These are phyloP conservation scores for Nomada goodeniana DNA, from an alignment of 2,888 invertebrate genomes.

Conservation along the genomic window DNA sequence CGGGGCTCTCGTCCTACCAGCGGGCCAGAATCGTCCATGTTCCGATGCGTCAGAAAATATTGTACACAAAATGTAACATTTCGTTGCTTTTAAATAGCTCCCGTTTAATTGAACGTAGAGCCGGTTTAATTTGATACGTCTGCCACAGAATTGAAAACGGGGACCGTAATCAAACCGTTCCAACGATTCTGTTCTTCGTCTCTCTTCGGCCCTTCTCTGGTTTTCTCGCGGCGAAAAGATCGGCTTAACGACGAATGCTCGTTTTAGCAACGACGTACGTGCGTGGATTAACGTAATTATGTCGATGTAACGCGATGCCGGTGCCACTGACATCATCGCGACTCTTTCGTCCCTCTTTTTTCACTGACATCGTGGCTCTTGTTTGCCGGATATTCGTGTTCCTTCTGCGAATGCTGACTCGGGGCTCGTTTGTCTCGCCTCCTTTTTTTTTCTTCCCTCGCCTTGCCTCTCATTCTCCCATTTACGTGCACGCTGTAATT, in stretches of 20 bases:
- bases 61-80: no score
- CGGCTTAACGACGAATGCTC: constrained; percentile 39
- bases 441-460: constrained; percentile 19
- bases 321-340: constrained; percentile 72
- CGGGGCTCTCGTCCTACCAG: no score
- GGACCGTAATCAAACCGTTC: not conserved
- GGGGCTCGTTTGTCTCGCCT: constrained; percentile 36
- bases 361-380: constrained; percentile 43
- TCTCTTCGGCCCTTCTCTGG: not conserved
- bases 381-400: constrained; percentile 68
- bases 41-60: no score
- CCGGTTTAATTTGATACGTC: constrained; percentile 41
- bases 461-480: not conserved
- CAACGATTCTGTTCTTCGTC: not conserved
- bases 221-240: constrained; percentile 21
- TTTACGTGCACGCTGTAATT: constrained; percentile 14
- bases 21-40: no score
- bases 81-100: no score
- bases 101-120: constrained; percentile 10
- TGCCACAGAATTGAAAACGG: constrained; percentile 15
- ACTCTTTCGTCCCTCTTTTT: constrained; percentile 42
- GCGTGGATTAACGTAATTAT: constrained; percentile 76
- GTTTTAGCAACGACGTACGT: constrained; percentile 56
- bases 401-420: constrained; percentile 74
- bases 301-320: constrained; percentile 76